Base-by-base conservation (phyloP, 2,888 invertebrate species). In the Agrotis segetum region DNA sequence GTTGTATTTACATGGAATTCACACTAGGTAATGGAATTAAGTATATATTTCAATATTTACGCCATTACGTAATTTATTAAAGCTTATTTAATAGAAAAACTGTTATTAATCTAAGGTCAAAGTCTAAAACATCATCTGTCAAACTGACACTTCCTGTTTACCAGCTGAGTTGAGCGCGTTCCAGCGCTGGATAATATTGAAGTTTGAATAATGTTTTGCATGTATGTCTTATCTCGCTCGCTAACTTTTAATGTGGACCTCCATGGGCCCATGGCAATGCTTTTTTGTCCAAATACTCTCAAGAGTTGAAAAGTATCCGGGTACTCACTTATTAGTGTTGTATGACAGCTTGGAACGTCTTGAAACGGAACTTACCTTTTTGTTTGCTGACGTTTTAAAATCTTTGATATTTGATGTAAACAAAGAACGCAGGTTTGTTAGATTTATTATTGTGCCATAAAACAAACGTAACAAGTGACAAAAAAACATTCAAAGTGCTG, bases 101-200 rank as follows among this genome's bases (percentile, higher is more conserved):
- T 79, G 55, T 63, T 83, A 87, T 86, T 88, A 88, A 88, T 90
- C 85, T 83, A 77, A 87, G 91, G 94, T 94, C 95, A 95, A 95
- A 95, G 95, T 95, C 94, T 92, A 79, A 88, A 81, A 88, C 80
- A 77, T 84, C 77, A 55, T 70, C 69, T 82, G 78, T 77, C 76
- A 65, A 62, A 46, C 17, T 82, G 74, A 82, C 86, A 63, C 58
- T 61, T 67, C 53, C 53, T 69, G 46, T 24, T 17, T 13, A 60
- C 52, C 84, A 84, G 85, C 84, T 85, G 83, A 77, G 81, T 71
- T 11, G 14, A 19, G 61, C 53, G 21, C 81, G 81, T 80, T 81
- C 71, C 62, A 65, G n/a, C 24, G 19, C 3, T 1, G 13, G 16
- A 14, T 6, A 3, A 11, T 63, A 16, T 46, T 58, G 40, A 19